Conservation (phyloP, 1,140 invertebrate species). For the Macrostomum lignano region DNA sequence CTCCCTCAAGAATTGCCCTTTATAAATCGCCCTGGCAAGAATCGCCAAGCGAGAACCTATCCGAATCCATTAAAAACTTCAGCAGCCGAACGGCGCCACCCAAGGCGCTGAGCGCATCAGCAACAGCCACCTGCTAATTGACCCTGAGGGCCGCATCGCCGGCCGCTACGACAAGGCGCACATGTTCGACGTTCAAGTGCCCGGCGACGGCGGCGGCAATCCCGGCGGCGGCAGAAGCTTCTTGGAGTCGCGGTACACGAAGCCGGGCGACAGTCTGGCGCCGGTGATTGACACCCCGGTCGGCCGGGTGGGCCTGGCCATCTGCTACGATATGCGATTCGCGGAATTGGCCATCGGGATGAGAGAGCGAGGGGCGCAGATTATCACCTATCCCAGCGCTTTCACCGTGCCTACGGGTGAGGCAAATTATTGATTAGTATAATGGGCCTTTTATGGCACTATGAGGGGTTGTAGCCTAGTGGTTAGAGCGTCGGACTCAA, state of each 20-base stretch:
- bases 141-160: slow-evolving; percentile 44
- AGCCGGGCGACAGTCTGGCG: slow-evolving; percentile 32
- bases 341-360: slow-evolving; percentile 49
- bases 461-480: too few relatives aligned
- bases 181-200: slow-evolving; percentile 65
- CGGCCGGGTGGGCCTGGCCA: slow-evolving; percentile 41
- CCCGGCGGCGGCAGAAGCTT: too few relatives aligned
- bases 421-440: too few relatives aligned
- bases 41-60: too few relatives aligned
- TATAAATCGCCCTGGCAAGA: too few relatives aligned
- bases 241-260: slow-evolving; percentile 49
- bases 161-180: slow-evolving; percentile 58
- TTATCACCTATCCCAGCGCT: slow-evolving; percentile 71
- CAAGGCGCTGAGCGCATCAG: slow-evolving; percentile 30
- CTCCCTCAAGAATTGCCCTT: too few relatives aligned
- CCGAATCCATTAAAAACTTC: too few relatives aligned
- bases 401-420: slow-evolving; percentile 71
- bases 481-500: too few relatives aligned
- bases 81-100: too few relatives aligned
- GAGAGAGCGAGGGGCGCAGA: slow-evolving; percentile 45
- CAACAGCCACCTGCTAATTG: slow-evolving; percentile 62
- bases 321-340: slow-evolving; percentile 77
- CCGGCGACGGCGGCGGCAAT: too few relatives aligned
- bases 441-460: too few relatives aligned
- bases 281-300: slow-evolving; percentile 43